Conservation (phyloP, 2,113 vertebrate species). For the Zapus hudsonius region DNA sequence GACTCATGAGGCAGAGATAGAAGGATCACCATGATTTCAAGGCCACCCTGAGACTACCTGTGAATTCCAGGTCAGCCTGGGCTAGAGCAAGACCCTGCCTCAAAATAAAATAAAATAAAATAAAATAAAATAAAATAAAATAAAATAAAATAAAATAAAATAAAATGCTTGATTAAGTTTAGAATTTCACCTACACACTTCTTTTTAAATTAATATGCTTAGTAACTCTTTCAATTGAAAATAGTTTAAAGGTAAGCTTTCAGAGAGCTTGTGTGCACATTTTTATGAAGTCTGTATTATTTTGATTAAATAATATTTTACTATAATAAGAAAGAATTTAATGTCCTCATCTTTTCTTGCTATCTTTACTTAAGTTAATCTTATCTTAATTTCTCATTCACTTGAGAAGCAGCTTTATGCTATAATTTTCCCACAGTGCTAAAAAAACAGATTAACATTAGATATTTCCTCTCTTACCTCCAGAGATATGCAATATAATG, state of each 20-base stretch:
- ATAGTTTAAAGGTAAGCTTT: conserved; percentile 48
- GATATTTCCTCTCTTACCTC: neutral
- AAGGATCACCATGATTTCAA: too few relatives aligned
- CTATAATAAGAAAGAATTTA: conserved; percentile 6
- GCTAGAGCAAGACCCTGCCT: too few relatives aligned
- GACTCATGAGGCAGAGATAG: too few relatives aligned
- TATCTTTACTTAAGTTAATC: conserved; percentile 7
- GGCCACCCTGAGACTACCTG: too few relatives aligned
- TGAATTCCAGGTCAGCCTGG: too few relatives aligned
- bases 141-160: too few relatives aligned
- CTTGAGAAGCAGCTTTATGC: neutral
- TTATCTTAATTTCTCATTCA: conserved; percentile 35
- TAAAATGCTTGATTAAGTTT: neutral
- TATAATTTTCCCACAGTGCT: neutral
- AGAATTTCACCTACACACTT: neutral
- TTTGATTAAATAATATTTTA: conserved; percentile 41
- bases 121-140: too few relatives aligned
- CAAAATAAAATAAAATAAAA: too few relatives aligned
- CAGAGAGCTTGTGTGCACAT: neutral
- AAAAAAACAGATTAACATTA: neutral
- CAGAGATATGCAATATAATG: neutral
- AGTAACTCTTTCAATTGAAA: conserved; percentile 41
- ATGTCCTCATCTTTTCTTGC: neutral
- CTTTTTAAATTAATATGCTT: conserved; percentile 14
- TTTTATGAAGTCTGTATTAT: conserved; percentile 33